Evolutionary conservation across 2,113 vertebrate genomes (phyloP).

Genomic region (Rhinolophus sinicus): DNA sequence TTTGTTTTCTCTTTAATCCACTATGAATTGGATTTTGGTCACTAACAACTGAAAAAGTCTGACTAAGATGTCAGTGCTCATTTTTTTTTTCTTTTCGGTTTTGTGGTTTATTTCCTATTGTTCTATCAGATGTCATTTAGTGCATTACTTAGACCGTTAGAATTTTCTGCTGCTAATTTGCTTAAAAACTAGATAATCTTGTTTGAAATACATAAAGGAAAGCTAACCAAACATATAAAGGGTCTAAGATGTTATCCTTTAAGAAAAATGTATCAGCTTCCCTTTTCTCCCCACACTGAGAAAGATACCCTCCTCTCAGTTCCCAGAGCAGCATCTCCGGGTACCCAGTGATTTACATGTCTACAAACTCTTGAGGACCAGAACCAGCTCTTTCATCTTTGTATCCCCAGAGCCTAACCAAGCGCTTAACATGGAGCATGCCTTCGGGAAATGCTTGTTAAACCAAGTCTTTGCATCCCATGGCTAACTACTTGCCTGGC

Average conservation of each 20-base stretch:
- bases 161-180: constrained; percentile 1
- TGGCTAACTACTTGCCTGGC: not conserved
- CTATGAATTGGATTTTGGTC: constrained; percentile 4
- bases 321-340: not conserved
- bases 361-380: not conserved
- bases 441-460: not conserved
- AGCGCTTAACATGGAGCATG: not conserved
- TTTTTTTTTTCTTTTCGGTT: not conserved
- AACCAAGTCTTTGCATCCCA: not conserved
- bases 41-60: not conserved
- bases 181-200: constrained; percentile 17
- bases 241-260: not conserved
- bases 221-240: not conserved
- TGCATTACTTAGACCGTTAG: not conserved
- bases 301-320: not conserved
- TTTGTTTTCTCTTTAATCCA: not conserved
- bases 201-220: constrained; percentile 4
- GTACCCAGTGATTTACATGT: not conserved
- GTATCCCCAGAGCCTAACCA: not conserved
- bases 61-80: not conserved
- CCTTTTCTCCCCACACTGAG: not conserved
- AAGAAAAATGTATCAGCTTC: not conserved
- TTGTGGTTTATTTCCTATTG: constrained; percentile 15
- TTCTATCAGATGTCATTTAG: constrained; percentile 13
- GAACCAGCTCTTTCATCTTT: not conserved